Percentiles rank a stretch among this genome's conserved stretches.
Conservation (phyloP, 2,113 vertebrate genomes). For the Phocoena phocoena region DNA sequence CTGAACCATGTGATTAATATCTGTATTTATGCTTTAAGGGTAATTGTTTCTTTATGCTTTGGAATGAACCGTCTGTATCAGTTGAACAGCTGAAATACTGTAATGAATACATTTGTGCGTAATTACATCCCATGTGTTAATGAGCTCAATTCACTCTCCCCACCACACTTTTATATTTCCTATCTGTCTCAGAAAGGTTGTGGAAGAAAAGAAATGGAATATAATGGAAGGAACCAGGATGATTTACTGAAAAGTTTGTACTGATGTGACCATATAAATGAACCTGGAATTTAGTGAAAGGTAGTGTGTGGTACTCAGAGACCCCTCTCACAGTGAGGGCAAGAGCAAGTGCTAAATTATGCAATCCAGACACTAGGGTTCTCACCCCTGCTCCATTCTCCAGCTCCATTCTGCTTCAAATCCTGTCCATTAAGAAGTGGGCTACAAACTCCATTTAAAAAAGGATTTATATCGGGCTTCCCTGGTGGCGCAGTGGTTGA, state of each 20-base stretch:
- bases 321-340: background rate
- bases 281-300: background rate
- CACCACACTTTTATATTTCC: constrained; percentile 39
- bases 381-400: background rate
- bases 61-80: constrained; percentile 68
- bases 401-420: background rate
- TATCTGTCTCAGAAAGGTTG: constrained; percentile 47
- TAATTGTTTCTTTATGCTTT: constrained; percentile 73
- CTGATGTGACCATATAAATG: background rate
- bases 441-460: background rate
- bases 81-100: constrained; percentile 23
- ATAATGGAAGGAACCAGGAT: background rate
- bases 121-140: constrained; percentile 58
- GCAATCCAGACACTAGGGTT: background rate
- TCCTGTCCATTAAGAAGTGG: background rate
- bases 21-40: constrained; percentile 59
- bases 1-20: constrained; percentile 76
- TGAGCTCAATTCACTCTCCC: constrained; percentile 30
- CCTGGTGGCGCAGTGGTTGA: background rate
- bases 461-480: background rate
- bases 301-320: background rate
- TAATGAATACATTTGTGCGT: constrained; percentile 59
- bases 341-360: background rate
- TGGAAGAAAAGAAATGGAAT: constrained; percentile 34
- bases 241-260: background rate